A percentile compares a stretch with the other conserved stretches of the same genome.
phyloP scores from a whole-genome alignment of 2,797 vertebrate species.

The Phataginus tetradactyla region DNA sequence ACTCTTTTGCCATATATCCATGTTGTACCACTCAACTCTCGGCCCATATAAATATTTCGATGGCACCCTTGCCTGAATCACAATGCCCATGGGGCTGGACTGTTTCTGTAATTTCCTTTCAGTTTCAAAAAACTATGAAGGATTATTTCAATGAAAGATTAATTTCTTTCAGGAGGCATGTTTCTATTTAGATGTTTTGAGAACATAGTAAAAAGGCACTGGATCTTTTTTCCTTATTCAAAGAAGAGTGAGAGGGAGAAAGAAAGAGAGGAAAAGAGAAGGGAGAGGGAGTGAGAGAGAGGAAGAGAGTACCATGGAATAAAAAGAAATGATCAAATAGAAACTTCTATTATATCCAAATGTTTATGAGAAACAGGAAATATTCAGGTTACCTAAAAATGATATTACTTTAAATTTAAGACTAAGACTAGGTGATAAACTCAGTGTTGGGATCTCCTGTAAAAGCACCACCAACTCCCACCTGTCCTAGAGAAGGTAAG shows the following conservation, averaged over 20 bases:
- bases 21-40: background rate
- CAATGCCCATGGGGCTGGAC: background rate
- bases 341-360: background rate
- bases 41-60: conserved; percentile 10
- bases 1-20: conserved; percentile 37
- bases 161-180: background rate
- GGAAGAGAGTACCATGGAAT: background rate
- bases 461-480: background rate
- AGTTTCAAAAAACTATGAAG: conserved; percentile 28
- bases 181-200: conserved; percentile 37
- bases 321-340: background rate
- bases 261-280: background rate
- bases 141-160: conserved; percentile 35
- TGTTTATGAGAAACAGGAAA: background rate
- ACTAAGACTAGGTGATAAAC: background rate
- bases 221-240: background rate
- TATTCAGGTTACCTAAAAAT: background rate
- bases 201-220: conserved; percentile 7
- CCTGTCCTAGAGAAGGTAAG: background rate
- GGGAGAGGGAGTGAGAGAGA: background rate
- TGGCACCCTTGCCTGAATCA: background rate
- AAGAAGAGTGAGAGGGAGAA: background rate
- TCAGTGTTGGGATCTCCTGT: background rate
- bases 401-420: background rate
- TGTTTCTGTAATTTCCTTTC: conserved; percentile 38